A percentile compares a stretch with the other conserved stretches of the same genome.
Conservation (phyloP, 2,113 vertebrate species). For the Eira barbara region DNA sequence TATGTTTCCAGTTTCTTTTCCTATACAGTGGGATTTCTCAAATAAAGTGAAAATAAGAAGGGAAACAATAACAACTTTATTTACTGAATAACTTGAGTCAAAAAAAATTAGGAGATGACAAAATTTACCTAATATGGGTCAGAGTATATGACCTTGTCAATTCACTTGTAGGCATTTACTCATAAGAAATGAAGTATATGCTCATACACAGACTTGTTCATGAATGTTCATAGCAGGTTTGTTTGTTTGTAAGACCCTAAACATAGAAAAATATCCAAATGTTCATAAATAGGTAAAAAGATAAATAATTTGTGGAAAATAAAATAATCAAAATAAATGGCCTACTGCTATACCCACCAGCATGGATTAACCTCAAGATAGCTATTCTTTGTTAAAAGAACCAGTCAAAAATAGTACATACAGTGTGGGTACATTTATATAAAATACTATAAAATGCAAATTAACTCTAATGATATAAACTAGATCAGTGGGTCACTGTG, state of each 20-base stretch:
- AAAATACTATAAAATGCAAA: neutral
- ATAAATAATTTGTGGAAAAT: neutral
- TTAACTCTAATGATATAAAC: neutral
- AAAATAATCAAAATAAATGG: constrained; percentile 2
- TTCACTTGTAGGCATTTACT: neutral
- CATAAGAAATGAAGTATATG: neutral
- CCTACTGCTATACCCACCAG: neutral
- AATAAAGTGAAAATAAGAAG: neutral
- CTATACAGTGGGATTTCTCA: no score
- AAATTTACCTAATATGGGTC: neutral
- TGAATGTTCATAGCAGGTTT: neutral
- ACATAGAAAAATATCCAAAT: neutral
- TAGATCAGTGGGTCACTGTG: neutral
- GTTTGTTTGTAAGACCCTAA: neutral
- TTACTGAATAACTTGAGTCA: neutral
- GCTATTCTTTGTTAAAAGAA: neutral
- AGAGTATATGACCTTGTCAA: neutral
- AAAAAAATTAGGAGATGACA: neutral
- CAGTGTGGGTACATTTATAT: neutral
- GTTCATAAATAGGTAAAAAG: neutral
- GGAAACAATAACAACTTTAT: neutral
- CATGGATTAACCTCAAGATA: neutral
- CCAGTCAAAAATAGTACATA: neutral
- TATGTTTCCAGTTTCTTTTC: no score
- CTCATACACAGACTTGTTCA: neutral